Evolutionary conservation across 2,113 vertebrate species (phyloP), one percentile per base, ranked within the genome.

Genomic region (Brachyistius frenatus): DNA sequence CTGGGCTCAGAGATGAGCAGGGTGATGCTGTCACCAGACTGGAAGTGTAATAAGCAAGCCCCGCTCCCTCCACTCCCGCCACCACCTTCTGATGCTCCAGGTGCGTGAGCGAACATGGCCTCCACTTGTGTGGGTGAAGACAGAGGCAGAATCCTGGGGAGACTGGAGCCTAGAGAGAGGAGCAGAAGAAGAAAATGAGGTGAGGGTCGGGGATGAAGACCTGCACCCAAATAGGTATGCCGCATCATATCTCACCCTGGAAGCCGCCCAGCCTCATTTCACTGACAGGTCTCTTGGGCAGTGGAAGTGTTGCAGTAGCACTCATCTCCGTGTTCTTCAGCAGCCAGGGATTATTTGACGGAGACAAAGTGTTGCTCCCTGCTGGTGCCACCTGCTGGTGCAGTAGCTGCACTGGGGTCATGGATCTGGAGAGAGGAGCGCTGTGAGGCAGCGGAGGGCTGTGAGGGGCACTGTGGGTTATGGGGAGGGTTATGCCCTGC

Each of bases 1-100:
- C 94, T 93, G 30, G 95, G 93, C 81, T 96, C 96, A 9, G 95
- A 95, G 83, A 96, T 96, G 62, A 96, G 91, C 79, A 96, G 88
- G 70, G 85, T 80, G 37, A 96, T 93, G 76, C 72, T 55, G 77
- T 96, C 96, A 13, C 95, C 95, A 5, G 94, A 92, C 41, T 93
- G 86, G 76, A 96, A 96, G 84, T 93, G 89, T 41, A 96, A 93
- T 49, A 96, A 89, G 60, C 93, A 95, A n/a, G 93, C 93, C 35
- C 85, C 91, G 7, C 89, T 87, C 37, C 75, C 87, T 60, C 52
- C 71, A 14, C 44, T 11, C 32, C 53, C 74, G 3, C 78, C 78
- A 0, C 69, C 76, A 7, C 71, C 85, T 46, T 92, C 92, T 0
- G 63, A 61, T 2, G 76, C 69, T 55, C 80, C 88, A 16, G 93